Conservation (phyloP, 2,797 vertebrate species). For the Paratrypauchen microcephalus region DNA sequence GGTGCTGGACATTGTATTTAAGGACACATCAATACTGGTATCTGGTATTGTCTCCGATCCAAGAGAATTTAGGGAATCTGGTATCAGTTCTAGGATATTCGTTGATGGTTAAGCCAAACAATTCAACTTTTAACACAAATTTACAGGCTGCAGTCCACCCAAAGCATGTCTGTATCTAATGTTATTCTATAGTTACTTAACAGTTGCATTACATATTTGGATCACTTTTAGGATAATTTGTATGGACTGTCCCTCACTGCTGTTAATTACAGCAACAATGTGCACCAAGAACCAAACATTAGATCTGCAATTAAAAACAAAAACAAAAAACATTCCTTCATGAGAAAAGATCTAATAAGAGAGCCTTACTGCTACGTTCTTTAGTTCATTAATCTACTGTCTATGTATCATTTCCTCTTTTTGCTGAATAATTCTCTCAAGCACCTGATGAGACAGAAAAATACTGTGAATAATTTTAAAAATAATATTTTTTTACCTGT, state of each 20-base stretch:
- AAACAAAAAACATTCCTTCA: background rate
- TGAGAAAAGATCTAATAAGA: background rate
- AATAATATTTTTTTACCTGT: conserved; percentile 68
- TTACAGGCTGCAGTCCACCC: too few relatives aligned
- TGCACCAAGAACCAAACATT: background rate
- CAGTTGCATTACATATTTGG: too few relatives aligned
- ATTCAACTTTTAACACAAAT: too few relatives aligned
- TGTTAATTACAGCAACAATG: background rate
- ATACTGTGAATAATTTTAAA: conserved; percentile 81
- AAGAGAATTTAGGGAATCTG: background rate
- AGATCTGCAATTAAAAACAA: background rate
- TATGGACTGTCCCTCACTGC: background rate
- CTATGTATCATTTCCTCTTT: conserved; percentile 50
- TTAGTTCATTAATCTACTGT: conserved; percentile 13
- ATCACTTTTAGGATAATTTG: background rate
- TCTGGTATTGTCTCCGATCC: background rate
- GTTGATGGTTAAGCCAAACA: too few relatives aligned
- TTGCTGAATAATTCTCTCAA: conserved; percentile 66
- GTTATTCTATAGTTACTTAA: background rate
- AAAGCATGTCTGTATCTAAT: too few relatives aligned
- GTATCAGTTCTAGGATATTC: background rate
- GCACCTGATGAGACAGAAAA: conserved; percentile 71
- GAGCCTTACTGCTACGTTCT: background rate
- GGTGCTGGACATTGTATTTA: background rate
- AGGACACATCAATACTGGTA: background rate